Evolutionary conservation across 1,140 invertebrate genomes (phyloP).

Genomic region (Drosophila bipectinata): DNA sequence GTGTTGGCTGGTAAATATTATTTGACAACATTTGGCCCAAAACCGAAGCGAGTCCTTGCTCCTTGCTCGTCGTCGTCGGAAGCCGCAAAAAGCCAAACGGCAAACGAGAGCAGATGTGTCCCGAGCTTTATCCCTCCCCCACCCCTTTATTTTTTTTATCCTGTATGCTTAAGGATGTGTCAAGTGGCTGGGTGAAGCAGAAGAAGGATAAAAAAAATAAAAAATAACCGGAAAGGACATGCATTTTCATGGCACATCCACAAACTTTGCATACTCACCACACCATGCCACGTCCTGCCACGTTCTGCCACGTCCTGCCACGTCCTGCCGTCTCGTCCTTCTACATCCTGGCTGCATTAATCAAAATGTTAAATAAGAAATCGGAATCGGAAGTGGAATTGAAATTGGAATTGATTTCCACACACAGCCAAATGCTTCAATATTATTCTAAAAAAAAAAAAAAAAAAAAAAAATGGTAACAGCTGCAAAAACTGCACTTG

Average conservation of each 20-base stretch:
- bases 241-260: slow-evolving; percentile 3
- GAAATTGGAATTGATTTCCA: slow-evolving; percentile 67
- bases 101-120: slow-evolving; percentile 34
- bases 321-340: background rate
- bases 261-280: slow-evolving; percentile 49
- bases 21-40: slow-evolving; percentile 70
- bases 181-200: slow-evolving; percentile 54
- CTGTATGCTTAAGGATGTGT: slow-evolving; percentile 63
- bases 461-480: slow-evolving; percentile 1
- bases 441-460: slow-evolving; percentile 52
- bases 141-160: background rate
- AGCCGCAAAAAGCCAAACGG: slow-evolving; percentile 60
- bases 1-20: slow-evolving; percentile 65
- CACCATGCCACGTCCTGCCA: background rate
- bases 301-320: background rate
- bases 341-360: slow-evolving; percentile 57
- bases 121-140: background rate
- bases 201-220: background rate
- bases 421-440: slow-evolving; percentile 63
- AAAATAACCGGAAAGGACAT: slow-evolving; percentile 1
- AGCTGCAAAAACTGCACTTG: slow-evolving; percentile 16
- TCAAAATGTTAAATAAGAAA: slow-evolving; percentile 81
- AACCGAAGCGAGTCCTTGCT: background rate
- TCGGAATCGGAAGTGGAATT: slow-evolving; percentile 37
- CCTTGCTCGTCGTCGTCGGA: slow-evolving; percentile 21